Conservation (phyloP, 2,113 vertebrate species). For the Notothenia rossii region DNA sequence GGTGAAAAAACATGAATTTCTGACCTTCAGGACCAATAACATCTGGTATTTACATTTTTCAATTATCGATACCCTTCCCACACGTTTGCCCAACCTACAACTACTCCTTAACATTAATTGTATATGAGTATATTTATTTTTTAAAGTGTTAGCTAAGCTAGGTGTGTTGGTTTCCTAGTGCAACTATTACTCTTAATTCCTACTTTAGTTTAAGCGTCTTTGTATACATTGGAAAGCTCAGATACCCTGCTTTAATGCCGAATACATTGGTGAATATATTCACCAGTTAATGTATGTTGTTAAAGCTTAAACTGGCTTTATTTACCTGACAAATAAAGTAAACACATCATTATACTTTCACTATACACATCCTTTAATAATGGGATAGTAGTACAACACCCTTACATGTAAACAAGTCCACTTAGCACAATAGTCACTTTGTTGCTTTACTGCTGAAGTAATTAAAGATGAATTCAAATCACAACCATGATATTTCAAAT, state of each 20-base stretch:
- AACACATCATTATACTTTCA: not conserved
- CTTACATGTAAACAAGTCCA: no score
- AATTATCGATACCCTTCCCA: not conserved
- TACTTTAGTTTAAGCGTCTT: not conserved
- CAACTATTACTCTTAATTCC: not conserved
- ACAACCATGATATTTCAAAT: not conserved
- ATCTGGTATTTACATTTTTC: conserved; percentile 50
- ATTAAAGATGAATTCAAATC: not conserved
- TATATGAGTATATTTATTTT: not conserved
- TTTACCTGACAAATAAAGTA: not conserved
- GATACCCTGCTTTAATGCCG: not conserved
- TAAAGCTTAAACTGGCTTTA: not conserved
- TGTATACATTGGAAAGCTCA: not conserved
- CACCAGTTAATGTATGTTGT: no score
- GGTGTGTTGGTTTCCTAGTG: not conserved
- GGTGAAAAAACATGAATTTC: not conserved
- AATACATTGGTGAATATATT: not conserved
- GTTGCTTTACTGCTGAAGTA: not conserved
- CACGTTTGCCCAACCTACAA: fast-evolving
- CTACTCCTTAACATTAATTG: not conserved
- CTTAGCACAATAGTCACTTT: not conserved
- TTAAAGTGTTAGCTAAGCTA: not conserved
- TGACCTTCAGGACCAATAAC: not conserved
- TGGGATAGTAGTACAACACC: not conserved
- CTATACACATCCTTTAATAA: not conserved